phyloP scores from a whole-genome alignment of 92 coral and sea anemone genomes.

The Porites cylindrica region DNA sequence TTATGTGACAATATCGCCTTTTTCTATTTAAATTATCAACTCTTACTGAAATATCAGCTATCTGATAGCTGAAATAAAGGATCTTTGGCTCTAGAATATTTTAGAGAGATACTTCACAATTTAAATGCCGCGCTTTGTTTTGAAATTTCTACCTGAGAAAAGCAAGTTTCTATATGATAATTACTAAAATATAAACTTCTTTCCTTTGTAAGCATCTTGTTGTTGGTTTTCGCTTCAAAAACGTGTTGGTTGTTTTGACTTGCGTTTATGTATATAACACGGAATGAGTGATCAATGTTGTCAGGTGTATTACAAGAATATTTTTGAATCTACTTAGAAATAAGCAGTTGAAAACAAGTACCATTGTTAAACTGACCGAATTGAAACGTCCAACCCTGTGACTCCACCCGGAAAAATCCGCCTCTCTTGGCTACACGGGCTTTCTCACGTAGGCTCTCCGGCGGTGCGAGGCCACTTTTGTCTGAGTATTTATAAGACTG shows the following conservation, averaged over 20 bases:
- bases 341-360: neutral
- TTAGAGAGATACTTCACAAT: too few relatives aligned
- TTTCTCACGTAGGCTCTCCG: neutral
- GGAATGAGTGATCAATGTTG: neutral
- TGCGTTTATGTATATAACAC: neutral
- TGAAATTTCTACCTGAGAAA: too few relatives aligned
- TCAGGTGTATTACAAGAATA: neutral
- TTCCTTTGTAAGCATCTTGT: neutral
- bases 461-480: neutral
- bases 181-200: too few relatives aligned
- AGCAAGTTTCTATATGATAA: too few relatives aligned
- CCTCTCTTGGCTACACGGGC: neutral
- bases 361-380: constrained; percentile 14
- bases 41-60: too few relatives aligned
- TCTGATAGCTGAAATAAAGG: too few relatives aligned
- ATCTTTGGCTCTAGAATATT: too few relatives aligned
- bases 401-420: neutral
- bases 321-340: neutral
- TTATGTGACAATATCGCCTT: neutral
- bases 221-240: neutral
- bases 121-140: too few relatives aligned
- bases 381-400: too few relatives aligned
- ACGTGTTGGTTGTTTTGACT: constrained; percentile 1
- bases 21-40: neutral
- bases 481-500: neutral